Evolutionary conservation across 2,888 invertebrate species (phyloP).

Genomic region (Agelastica alni): DNA sequence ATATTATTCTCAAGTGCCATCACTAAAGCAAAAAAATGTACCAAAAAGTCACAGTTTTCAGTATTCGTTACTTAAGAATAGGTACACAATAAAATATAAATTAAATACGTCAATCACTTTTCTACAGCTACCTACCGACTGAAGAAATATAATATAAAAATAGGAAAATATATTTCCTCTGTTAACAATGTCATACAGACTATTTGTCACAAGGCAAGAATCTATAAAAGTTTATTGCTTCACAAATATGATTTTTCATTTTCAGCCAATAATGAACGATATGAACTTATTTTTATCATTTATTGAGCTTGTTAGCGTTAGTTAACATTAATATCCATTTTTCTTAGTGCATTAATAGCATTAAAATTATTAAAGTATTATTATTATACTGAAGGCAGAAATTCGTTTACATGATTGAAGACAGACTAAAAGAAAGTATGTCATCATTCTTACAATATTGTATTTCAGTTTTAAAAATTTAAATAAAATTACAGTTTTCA

Average conservation of each 20-base stretch:
- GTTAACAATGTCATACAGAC: not conserved
- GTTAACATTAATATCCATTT: too few relatives aligned
- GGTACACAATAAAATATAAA: not conserved
- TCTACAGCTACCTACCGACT: constrained; percentile 1
- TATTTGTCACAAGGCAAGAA: not conserved
- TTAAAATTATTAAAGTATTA: too few relatives aligned
- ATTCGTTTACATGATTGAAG: too few relatives aligned
- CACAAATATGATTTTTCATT: not conserved
- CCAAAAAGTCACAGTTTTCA: not conserved
- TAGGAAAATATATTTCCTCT: not conserved
- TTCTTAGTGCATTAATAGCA: too few relatives aligned
- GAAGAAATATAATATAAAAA: not conserved
- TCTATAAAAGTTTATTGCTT: not conserved
- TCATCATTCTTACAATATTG: too few relatives aligned
- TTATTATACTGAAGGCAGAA: too few relatives aligned
- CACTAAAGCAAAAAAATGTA: not conserved
- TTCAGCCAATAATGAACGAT: too few relatives aligned
- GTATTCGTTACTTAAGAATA: not conserved
- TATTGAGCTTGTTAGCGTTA: too few relatives aligned
- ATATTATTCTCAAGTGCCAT: not conserved
- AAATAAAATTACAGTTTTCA: too few relatives aligned
- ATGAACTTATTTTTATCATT: too few relatives aligned
- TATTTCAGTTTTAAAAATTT: too few relatives aligned
- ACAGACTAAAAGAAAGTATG: too few relatives aligned
- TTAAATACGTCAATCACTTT: not conserved